phyloP scores from a whole-genome alignment of 2,888 invertebrate genomes.

The Heliconius sara region DNA sequence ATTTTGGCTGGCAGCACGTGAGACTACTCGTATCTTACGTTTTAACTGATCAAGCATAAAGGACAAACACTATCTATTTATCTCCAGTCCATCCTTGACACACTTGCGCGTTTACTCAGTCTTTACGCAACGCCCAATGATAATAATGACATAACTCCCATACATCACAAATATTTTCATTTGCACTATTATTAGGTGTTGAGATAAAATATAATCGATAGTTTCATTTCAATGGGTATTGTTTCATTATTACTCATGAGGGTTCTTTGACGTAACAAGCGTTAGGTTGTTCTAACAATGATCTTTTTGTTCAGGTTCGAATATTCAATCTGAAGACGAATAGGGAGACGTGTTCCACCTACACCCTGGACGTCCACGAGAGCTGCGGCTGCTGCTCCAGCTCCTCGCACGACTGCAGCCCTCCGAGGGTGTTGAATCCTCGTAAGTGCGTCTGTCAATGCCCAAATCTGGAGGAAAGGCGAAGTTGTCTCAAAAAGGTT shows the following conservation, averaged over 20 bases:
- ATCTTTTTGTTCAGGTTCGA: conserved; percentile 63
- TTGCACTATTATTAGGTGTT: conserved; percentile 28
- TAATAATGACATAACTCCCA: conserved; percentile 63
- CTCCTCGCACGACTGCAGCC: conserved; percentile 61
- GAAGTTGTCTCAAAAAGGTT: conserved; percentile 76
- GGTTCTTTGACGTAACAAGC: background rate
- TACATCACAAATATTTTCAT: conserved; percentile 40
- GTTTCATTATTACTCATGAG: conserved; percentile 2
- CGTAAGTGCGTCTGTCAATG: conserved; percentile 82
- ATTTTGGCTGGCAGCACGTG: background rate
- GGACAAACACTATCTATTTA: conserved; percentile 61
- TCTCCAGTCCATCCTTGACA: conserved; percentile 71
- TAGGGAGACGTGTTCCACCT: conserved; percentile 72
- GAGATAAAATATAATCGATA: conserved; percentile 21
- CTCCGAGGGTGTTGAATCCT: conserved; percentile 70
- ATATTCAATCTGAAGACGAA: conserved; percentile 71
- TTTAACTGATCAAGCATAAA: conserved; percentile 44
- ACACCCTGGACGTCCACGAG: conserved; percentile 71
- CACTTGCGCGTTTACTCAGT: conserved; percentile 55
- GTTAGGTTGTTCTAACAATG: conserved; percentile 13
- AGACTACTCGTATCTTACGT: conserved; percentile 1
- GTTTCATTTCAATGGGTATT: conserved; percentile 19
- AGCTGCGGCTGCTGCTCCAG: conserved; percentile 71
- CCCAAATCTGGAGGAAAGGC: conserved; percentile 72
- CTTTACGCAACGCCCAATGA: conserved; percentile 55